Conservation (phyloP, 2,888 invertebrate genomes). For the Caprella mutica region DNA sequence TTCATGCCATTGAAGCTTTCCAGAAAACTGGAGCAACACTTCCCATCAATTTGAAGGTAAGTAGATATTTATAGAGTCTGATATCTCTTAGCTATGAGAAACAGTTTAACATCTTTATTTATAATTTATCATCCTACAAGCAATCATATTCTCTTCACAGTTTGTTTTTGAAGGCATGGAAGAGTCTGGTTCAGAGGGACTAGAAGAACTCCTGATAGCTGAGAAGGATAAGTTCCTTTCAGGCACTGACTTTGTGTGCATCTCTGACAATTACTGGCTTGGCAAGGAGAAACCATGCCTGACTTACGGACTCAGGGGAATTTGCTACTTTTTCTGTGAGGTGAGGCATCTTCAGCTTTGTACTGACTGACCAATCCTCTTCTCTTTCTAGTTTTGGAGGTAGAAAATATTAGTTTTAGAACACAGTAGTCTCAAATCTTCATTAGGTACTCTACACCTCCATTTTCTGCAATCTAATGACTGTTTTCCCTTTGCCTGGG, state of each 20-base stretch:
- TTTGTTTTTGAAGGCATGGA: constrained; percentile 98
- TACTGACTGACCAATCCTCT: too few species aligned
- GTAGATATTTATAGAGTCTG: too few species aligned
- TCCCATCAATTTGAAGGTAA: constrained; percentile 52
- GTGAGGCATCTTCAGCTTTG: too few species aligned
- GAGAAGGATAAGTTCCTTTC: constrained; percentile 64
- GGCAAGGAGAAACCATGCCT: constrained; percentile 94
- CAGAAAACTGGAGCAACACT: constrained; percentile 56
- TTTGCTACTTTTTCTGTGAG: constrained; percentile 81
- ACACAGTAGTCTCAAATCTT: too few species aligned
- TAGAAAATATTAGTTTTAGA: too few species aligned
- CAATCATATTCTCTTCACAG: constrained; percentile 39
- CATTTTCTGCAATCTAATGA: too few species aligned
- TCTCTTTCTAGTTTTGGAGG: too few species aligned
- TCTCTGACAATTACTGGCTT: constrained; percentile 98
- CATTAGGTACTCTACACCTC: too few species aligned
- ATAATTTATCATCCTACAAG: too few species aligned
- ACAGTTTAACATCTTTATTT: too few species aligned
- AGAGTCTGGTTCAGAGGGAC: constrained; percentile 90
- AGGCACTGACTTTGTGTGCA: constrained; percentile 82
- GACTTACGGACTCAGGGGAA: constrained; percentile 87
- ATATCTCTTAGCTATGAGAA: too few species aligned
- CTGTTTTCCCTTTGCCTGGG: too few species aligned
- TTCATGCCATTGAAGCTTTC: constrained; percentile 82
- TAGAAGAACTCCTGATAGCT: constrained; percentile 66